Base-by-base conservation (phyloP, 2,113 vertebrate genomes). In the Misgurnus anguillicaudatus region DNA sequence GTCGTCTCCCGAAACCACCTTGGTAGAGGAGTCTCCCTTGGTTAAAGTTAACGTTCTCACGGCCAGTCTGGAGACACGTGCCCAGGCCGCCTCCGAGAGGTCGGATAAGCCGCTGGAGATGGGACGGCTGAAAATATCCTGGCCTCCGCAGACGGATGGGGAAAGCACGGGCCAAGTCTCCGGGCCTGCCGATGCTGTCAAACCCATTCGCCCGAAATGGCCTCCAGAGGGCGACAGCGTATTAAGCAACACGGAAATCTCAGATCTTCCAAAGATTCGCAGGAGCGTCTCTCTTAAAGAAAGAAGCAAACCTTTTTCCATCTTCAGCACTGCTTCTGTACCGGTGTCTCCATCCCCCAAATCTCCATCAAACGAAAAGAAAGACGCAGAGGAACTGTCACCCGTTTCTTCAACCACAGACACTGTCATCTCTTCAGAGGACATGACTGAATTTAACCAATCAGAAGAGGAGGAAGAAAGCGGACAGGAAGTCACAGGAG, bases 41-140 rank as follows among this genome's bases (percentile, higher is more conserved):
- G 95, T 95, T 2, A 98, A 98, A 60, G 97, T 99, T 48, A 96
- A 95, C 14, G 83, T 95, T 53, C 89, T 98, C 83, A 93, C 87
- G 0, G 97, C 97, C 41, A 96, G 84, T 2, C 95, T 98, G 94
- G 96, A 98, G 89, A 96, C 95, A 55, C 94, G 94, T 86, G 93
- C 91, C 5, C 92, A 83, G 86, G 85, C 57, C 21, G 77, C 65
- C 0, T 78, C 86, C 0, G 77, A 63, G 24, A 47, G 9, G 60
- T 0, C 73, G 0, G 92, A 93, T 82, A 93, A 88, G 66, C 80
- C 78, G 0, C 90, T 93, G 0, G 97, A 98, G 87, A 94, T 94
- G 1, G 95, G 96, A 70, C 93, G 95, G 82, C 87, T 99, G 48
- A 95, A 92, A 77, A 97, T 99, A 3, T 95, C 96, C 80, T 99